These are phyloP conservation scores for Caenorhabditis sp. DNA, from an alignment of 2,888 invertebrate genomes.

Conservation along the genomic window DNA sequence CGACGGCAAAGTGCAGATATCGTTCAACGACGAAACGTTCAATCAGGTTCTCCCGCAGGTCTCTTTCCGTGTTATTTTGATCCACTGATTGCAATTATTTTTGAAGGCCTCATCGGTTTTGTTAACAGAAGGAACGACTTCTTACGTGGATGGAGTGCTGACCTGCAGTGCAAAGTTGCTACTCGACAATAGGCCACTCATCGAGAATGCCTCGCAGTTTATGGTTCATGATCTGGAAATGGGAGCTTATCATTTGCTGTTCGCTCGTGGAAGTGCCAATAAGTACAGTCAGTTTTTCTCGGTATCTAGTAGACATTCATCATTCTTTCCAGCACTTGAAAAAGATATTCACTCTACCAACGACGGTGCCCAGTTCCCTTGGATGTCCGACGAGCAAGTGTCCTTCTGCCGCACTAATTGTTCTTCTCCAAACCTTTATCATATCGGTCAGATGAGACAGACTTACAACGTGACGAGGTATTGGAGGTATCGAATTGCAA, in stretches of 20 bases:
- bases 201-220: constrained; percentile 63
- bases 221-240: constrained; percentile 73
- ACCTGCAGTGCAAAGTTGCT: constrained; percentile 68
- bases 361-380: constrained; percentile 72
- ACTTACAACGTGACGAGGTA: constrained; percentile 67
- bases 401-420: constrained; percentile 69
- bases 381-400: constrained; percentile 71
- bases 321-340: constrained; percentile 65
- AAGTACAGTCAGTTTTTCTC: constrained; percentile 63
- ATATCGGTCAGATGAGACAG: constrained; percentile 67
- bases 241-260: constrained; percentile 68
- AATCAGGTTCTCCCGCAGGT: constrained; percentile 73
- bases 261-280: constrained; percentile 74
- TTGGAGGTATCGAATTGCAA: constrained; percentile 75
- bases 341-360: constrained; percentile 76
- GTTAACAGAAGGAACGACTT: constrained; percentile 58
- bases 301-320: too few species aligned
- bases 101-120: constrained; percentile 66
- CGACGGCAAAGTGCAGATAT: constrained; percentile 67
- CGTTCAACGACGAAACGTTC: constrained; percentile 75
- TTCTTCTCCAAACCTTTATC: constrained; percentile 56
- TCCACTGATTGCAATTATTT: background rate
- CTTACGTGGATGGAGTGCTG: constrained; percentile 68
- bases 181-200: constrained; percentile 62
- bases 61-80: constrained; percentile 31